A percentile compares a stretch with the other conserved stretches of the same genome.
phyloP scores from a whole-genome alignment of 2,797 vertebrate genomes.

The Tangara arthus region DNA sequence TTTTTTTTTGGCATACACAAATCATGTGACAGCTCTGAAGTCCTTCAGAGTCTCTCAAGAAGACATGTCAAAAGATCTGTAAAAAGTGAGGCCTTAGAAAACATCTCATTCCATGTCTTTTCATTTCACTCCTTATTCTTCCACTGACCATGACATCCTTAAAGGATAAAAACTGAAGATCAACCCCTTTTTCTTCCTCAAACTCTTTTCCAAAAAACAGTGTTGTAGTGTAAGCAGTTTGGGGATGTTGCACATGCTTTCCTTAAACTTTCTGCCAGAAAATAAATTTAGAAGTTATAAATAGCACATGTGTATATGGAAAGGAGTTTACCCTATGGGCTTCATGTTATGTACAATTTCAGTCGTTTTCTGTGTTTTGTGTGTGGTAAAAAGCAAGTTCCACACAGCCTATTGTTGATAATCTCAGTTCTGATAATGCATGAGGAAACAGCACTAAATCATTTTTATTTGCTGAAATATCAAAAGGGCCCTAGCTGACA shows the following conservation, averaged over 20 bases:
- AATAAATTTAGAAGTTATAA: not conserved
- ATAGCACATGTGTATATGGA: not conserved
- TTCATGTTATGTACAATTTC: not conserved
- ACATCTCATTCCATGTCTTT: not conserved
- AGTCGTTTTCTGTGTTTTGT: not conserved
- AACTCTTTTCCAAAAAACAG: not conserved
- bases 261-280: not conserved
- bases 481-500: not conserved
- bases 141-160: not conserved
- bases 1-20: not conserved
- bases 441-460: not conserved
- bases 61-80: conserved; percentile 8
- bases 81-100: conserved; percentile 22
- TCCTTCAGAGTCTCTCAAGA: not conserved
- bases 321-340: not conserved
- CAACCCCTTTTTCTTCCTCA: not conserved
- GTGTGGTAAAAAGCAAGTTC: not conserved
- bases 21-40: not conserved
- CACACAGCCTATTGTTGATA: accelerated
- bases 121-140: conserved; percentile 12
- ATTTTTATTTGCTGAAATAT: not conserved
- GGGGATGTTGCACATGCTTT: not conserved
- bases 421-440: not conserved
- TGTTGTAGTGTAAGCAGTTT: not conserved
- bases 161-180: not conserved